Evolutionary conservation across 2,113 vertebrate genomes (phyloP).

Genomic region (Myrmecophaga tridactyla): DNA sequence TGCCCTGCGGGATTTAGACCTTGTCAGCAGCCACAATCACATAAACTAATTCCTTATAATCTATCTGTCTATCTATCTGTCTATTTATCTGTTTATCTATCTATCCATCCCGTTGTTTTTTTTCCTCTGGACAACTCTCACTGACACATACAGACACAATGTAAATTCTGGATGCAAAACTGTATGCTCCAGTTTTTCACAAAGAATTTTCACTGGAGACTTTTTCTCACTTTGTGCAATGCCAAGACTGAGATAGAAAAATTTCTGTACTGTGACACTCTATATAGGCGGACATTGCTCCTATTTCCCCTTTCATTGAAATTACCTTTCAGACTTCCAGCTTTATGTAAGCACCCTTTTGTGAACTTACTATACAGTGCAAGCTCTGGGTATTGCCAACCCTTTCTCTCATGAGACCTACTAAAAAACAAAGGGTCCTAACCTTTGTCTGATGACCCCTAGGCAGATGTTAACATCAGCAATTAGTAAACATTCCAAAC

Average conservation of each 20-base stretch:
- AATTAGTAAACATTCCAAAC: neutral
- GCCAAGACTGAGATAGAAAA: neutral
- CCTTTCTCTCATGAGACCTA: neutral
- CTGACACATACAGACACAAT: neutral
- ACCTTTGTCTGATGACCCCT: neutral
- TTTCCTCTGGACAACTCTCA: no score
- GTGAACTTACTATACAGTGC: neutral
- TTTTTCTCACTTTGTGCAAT: neutral
- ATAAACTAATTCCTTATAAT: no score
- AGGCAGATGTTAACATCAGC: neutral
- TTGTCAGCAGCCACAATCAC: no score
- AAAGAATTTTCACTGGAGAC: neutral
- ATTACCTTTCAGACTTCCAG: neutral
- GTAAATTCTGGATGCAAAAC: neutral
- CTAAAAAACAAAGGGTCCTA: neutral
- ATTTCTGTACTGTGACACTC: neutral
- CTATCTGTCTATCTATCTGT: no score
- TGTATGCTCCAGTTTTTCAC: neutral
- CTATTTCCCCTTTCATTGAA: neutral
- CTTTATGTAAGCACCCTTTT: neutral
- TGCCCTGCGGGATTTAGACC: no score
- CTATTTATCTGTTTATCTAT: no score
- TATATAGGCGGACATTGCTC: neutral
- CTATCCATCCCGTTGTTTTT: no score
- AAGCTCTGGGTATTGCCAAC: neutral